Base-by-base conservation (phyloP, 1,140 invertebrate genomes). In the Drosophila serrata region DNA sequence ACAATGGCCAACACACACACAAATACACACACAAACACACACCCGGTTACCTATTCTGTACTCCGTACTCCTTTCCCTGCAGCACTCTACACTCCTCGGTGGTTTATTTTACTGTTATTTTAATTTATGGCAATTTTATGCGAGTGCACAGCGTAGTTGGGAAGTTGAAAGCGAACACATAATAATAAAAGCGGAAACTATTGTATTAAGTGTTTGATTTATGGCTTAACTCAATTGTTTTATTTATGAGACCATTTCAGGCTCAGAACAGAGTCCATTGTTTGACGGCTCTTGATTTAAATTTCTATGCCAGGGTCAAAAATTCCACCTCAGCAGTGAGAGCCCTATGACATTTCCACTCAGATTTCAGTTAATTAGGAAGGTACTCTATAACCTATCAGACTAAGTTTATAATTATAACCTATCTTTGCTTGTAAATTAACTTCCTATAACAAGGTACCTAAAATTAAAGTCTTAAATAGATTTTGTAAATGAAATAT, bases 151-250 rank as follows among this genome's bases (percentile, higher is more conserved):
- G 67, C 80, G 68, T 53, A 69, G 49, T 67, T 67, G 62, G 75
- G 69, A 81, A 81, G 72, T 78, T 69, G 62, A 53, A 72, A 82
- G 75, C 72, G 76, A 80, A 74, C 73, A 84, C 77, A 88, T 85
- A 88, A 88, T 88, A 88, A 88, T 90, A 90, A 88, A 90, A 88
- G 85, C 85, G 85, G 85, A 88, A 88, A 88, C 85, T 88, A 88
- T 88, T 88, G 85, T 88, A 88, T 88, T 88, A 88, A 88, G 85
- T 88, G 85, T 88, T 88, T 88, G 85, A 88, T 88, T 88, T 88
- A 88, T 88, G 85, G 73, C 77, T 81, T 88, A 81, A 81, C 81
- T 88, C 85, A 88, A 88, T 88, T 84, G 84, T 88, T 88, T 88
- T 87, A 87, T 87, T 87, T 87, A 87, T 88, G 84, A 87, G 82